phyloP scores from a whole-genome alignment of 2,888 invertebrate genomes.

The Pyrrhia umbra region DNA sequence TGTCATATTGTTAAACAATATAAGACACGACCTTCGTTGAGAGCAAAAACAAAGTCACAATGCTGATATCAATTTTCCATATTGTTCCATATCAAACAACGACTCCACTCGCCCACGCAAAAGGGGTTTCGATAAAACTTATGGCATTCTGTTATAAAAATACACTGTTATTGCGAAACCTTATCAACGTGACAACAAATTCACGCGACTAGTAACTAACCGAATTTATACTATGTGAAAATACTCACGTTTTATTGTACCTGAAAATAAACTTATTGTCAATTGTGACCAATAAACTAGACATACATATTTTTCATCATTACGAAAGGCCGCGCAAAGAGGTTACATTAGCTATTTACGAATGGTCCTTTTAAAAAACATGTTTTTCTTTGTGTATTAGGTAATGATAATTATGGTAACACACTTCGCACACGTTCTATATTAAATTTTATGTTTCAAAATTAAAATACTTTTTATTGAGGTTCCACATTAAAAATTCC shows the following conservation, averaged over 20 bases:
- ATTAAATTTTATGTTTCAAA: conserved; percentile 1
- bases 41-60: conserved; percentile 35
- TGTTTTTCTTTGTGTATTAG: background rate
- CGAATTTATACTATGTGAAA: conserved; percentile 4
- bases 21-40: conserved; percentile 22
- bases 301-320: conserved; percentile 1
- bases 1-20: conserved; percentile 16
- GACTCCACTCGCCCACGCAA: conserved; percentile 51
- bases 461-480: conserved; percentile 11
- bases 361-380: background rate
- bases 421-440: background rate
- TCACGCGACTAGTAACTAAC: conserved; percentile 8
- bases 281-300: conserved; percentile 14
- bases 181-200: conserved; percentile 37
- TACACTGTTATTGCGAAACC: conserved; percentile 30
- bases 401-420: background rate
- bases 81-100: conserved; percentile 41
- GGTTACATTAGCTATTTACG: background rate
- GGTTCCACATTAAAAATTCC: conserved; percentile 29
- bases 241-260: conserved; percentile 5
- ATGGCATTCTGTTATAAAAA: conserved; percentile 40
- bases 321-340: background rate
- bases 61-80: conserved; percentile 48
- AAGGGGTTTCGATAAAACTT: conserved; percentile 42
- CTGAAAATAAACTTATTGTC: background rate